A percentile compares a stretch with the other conserved stretches of the same genome.
Conservation (phyloP, 2,113 vertebrate genomes). For the Octodon degus region DNA sequence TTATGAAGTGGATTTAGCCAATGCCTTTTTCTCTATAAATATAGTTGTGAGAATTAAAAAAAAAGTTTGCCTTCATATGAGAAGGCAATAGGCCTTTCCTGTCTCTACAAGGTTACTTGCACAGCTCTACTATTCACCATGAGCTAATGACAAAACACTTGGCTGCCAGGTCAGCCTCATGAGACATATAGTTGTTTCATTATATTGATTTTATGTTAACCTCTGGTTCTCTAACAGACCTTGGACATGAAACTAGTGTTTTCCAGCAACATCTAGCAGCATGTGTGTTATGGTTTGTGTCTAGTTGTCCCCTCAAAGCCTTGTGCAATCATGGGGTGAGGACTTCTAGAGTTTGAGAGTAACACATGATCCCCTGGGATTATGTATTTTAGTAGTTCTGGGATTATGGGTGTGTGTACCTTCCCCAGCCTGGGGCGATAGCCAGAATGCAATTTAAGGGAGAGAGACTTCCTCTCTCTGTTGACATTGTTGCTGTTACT, state of each 20-base stretch:
- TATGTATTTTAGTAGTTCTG: too few species aligned
- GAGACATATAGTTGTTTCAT: not conserved
- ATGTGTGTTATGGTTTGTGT: not conserved
- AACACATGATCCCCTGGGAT: too few species aligned
- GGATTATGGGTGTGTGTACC: too few species aligned
- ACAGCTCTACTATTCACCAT: not conserved
- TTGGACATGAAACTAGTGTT: not conserved
- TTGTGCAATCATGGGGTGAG: too few species aligned
- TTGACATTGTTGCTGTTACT: too few species aligned
- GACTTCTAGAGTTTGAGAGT: too few species aligned
- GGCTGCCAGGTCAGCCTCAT: not conserved
- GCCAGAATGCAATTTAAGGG: too few species aligned
- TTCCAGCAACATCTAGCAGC: not conserved
- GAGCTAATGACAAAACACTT: not conserved
- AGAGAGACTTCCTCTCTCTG: too few species aligned
- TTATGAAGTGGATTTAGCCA: too few species aligned
- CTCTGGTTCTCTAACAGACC: not conserved
- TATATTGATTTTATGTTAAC: not conserved
- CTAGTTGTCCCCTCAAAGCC: too few species aligned
- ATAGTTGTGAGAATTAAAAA: not conserved
- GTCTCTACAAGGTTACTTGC: not conserved
- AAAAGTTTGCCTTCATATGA: not conserved
- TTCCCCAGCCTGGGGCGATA: too few species aligned
- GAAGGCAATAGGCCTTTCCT: not conserved
- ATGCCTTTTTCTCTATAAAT: not conserved